Evolutionary conservation across 1,140 invertebrate genomes (phyloP).

Genomic region (Parasteatoda tepidariorum): DNA sequence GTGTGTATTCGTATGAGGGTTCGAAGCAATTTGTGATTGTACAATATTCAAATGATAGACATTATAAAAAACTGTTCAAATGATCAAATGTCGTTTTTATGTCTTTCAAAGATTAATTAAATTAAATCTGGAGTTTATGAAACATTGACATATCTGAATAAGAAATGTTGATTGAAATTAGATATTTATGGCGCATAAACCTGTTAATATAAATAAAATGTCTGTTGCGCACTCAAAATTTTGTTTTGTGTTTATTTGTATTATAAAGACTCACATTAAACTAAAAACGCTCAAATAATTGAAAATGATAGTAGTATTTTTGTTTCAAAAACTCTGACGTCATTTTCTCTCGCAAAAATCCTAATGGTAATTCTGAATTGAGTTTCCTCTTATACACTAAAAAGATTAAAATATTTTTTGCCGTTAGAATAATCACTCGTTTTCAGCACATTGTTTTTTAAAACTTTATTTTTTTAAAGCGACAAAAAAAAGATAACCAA

Average conservation of each 20-base stretch:
- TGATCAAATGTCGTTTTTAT: constrained; percentile 12
- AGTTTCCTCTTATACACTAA: too few relatives aligned
- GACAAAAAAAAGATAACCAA: too few relatives aligned
- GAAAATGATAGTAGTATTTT: too few relatives aligned
- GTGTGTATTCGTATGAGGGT: background rate
- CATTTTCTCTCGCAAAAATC: too few relatives aligned
- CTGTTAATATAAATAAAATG: constrained; percentile 45
- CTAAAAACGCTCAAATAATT: background rate
- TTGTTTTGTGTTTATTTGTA: background rate
- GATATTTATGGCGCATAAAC: constrained; percentile 37
- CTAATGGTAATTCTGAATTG: too few relatives aligned
- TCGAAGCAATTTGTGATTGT: background rate
- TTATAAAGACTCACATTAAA: background rate
- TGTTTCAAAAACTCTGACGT: too few relatives aligned
- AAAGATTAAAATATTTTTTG: too few relatives aligned
- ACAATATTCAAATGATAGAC: background rate
- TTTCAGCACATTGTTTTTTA: too few relatives aligned
- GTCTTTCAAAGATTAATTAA: constrained; percentile 31
- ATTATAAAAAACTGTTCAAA: constrained; percentile 10
- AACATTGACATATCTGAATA: constrained; percentile 47
- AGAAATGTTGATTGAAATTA: constrained; percentile 41
- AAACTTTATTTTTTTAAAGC: too few relatives aligned
- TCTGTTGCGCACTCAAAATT: constrained; percentile 36
- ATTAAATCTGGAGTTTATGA: constrained; percentile 29
- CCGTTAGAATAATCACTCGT: too few relatives aligned